phyloP scores from a whole-genome alignment of 2,797 vertebrate genomes.

The Chiloscyllium punctatum region DNA sequence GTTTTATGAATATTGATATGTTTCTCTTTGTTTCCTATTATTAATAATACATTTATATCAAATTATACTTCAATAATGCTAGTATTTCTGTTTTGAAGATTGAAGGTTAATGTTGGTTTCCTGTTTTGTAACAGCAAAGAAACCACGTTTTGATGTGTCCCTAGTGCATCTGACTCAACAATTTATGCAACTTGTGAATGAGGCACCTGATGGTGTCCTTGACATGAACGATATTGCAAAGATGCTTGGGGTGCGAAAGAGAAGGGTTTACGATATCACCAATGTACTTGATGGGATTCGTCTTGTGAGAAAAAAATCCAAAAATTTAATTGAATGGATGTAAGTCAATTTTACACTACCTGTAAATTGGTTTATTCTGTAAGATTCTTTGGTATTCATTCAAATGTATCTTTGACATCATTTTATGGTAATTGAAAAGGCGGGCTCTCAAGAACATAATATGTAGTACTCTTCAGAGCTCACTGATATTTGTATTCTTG shows the following conservation, averaged over 20 bases:
- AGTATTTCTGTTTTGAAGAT: not conserved
- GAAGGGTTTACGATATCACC: conserved; percentile 83
- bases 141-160: conserved; percentile 64
- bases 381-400: not conserved
- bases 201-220: conserved; percentile 65
- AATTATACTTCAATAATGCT: not conserved
- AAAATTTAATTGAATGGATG: conserved; percentile 81
- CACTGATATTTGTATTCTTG: not conserved
- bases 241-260: conserved; percentile 65
- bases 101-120: not conserved
- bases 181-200: conserved; percentile 74
- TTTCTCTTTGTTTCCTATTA: not conserved
- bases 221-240: conserved; percentile 70
- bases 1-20: too few species aligned
- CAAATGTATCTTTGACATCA: too few species aligned
- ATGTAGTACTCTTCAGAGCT: not conserved
- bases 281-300: conserved; percentile 73
- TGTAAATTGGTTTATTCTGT: not conserved
- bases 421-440: not conserved
- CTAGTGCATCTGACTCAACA: conserved; percentile 67
- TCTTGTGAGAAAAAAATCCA: conserved; percentile 71
- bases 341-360: conserved; percentile 57
- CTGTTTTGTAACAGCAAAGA: not conserved
- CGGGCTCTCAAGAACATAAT: not conserved
- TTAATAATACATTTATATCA: not conserved